Evolutionary conservation across 2,888 invertebrate species (phyloP).

Genomic region (Coenonympha arcania): DNA sequence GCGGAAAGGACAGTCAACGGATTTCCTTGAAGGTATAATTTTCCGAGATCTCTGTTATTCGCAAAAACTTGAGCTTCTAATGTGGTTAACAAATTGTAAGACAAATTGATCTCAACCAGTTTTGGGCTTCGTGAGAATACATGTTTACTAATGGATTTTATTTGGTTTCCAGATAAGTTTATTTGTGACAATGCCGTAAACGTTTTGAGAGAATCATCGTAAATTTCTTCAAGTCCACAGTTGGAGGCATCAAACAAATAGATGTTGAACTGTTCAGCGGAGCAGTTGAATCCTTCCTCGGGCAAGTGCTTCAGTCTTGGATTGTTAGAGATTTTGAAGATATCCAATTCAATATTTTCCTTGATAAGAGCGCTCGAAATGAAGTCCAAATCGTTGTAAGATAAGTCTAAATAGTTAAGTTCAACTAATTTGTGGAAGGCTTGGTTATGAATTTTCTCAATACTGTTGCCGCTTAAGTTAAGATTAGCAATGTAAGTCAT

Average conservation of each 20-base stretch:
- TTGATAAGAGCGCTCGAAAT: conserved; percentile 80
- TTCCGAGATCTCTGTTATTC: conserved; percentile 77
- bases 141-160: conserved; percentile 70
- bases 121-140: conserved; percentile 73
- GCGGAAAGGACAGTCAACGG: conserved; percentile 78
- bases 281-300: conserved; percentile 77
- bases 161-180: conserved; percentile 79
- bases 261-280: conserved; percentile 75
- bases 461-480: conserved; percentile 79
- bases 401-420: conserved; percentile 81
- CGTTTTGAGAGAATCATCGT: conserved; percentile 78
- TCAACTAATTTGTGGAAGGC: conserved; percentile 79
- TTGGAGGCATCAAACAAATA: conserved; percentile 82
- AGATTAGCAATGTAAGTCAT: conserved; percentile 78
- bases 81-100: conserved; percentile 78
- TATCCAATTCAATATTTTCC: conserved; percentile 79
- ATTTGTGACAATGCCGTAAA: conserved; percentile 81
- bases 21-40: conserved; percentile 81
- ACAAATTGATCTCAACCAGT: conserved; percentile 80
- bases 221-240: conserved; percentile 78
- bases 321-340: conserved; percentile 81
- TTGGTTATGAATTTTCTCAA: conserved; percentile 79
- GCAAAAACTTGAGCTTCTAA: conserved; percentile 78
- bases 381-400: conserved; percentile 79
- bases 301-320: conserved; percentile 79